Base-by-base conservation (phyloP, 2,797 vertebrate species). In the Schizopygopsis malacanthus region DNA sequence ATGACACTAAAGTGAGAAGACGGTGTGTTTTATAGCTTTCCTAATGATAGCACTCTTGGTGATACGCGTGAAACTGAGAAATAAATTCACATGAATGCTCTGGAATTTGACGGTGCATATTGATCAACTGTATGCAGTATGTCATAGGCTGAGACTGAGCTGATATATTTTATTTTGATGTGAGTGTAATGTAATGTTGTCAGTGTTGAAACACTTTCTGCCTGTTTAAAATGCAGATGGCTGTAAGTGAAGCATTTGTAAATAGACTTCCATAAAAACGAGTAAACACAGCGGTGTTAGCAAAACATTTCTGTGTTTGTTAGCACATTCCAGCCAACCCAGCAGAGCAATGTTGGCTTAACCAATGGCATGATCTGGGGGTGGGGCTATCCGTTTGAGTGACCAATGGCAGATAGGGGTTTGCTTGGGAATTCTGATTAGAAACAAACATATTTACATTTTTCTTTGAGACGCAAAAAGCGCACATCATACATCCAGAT, bases 281-380 rank as follows among this genome's bases (percentile, higher is more conserved):
- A 22, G n/a, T 28, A 45, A 79, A 79, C 59, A 45, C 15, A 45
- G 22, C 3, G 2, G 33, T 79, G 16, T 15, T 63, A 79, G 78
- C 25, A 79, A 45, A 80, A 37, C 79, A 69, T 50, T 37, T 18
- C 28, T 67, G 63, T 61, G n/a, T 67, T 69, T 52, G 63, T 81
- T 69, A 33, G 61, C 69, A 28, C n/a, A 15, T 67, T 80, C 18
- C 11, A 4, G 43, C 78, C 25, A 81, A 37, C 37, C 22, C 22
- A 59, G 6, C 6, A 9, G 6, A 13, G 20, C 75, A 59, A n/a
- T 9, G 20, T 15, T 43, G 76, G 22, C 54, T 77, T 5, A 4
- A 37, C 33, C 77, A 61, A 79, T 79, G 39, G n/a, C 15, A 41
- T 41, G 8, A 45, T 28, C 43, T 45, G 13, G 39, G 54, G 54